Evolutionary conservation across 2,113 vertebrate species (phyloP), one percentile per base, ranked within the genome.

Genomic region (crab-eating macaque (Macaca fascicularis)): DNA sequence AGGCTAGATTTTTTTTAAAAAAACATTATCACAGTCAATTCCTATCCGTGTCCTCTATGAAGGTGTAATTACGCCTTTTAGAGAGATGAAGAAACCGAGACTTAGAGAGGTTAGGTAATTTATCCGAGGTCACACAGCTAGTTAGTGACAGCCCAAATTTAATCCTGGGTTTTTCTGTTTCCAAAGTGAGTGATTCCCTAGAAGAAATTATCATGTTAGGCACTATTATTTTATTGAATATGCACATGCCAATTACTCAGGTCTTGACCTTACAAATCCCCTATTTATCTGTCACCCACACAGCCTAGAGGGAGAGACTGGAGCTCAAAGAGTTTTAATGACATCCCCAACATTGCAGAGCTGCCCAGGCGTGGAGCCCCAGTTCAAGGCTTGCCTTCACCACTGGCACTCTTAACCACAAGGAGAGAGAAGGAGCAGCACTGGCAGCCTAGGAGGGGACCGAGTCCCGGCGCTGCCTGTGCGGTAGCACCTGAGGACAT

Each of bases 41-140:
- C 12, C 7, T 45, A 75, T 8, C 17, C 2, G 70, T 85, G 32
- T 80, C 64, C 43, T 85, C 25, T 78, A 80, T 83, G 69, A 89
- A 94, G 17, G 14, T 45, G 2, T 74, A 40, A 83, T 83, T 72
- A 32, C 0, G 9, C 23, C 30, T 69, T 70, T 89, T n/a, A 40
- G 38, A 86, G 67, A 84, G 89, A 81, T 6, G n/a, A 96, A 14
- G 79, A 93, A 82, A 93, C 61, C 4, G 30, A 97, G 52, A 45
- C 55, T 94, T 69, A 76, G 48, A 94, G 55, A 92, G 9, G 30
- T 59, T 85, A 30, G 55, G 19, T 69, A 48, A 94, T 43, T 89
- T 72, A 35, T 45, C 35, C 43, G 76, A 55, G n/a, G 16, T 67
- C 88, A 89, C 59, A 95, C 9, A 86, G 32, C 48, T 75, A 72